phyloP scores from a whole-genome alignment of 2,888 invertebrate genomes.

The Gymnosoma rotundatum region DNA sequence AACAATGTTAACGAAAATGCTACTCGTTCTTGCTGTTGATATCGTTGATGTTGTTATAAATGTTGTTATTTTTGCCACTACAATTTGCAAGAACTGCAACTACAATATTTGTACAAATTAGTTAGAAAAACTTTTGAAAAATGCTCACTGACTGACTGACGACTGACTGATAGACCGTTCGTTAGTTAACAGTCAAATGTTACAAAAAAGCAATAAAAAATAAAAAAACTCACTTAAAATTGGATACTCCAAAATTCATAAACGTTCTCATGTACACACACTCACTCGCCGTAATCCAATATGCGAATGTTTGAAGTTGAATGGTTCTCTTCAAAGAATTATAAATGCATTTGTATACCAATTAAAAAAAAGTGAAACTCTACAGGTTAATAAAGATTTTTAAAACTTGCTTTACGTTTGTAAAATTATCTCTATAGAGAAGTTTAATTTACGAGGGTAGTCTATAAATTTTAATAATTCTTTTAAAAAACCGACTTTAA shows the following conservation, averaged over 20 bases:
- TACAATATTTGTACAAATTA: slow-evolving; percentile 39
- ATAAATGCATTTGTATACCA: no score
- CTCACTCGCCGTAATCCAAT: no score
- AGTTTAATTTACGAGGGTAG: no score
- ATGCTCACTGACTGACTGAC: not conserved
- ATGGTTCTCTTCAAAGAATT: no score
- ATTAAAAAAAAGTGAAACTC: no score
- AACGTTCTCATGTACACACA: no score
- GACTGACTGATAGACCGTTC: not conserved
- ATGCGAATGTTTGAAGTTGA: no score
- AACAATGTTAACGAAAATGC: slow-evolving; percentile 23
- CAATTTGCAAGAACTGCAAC: slow-evolving; percentile 10
- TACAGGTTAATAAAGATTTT: no score
- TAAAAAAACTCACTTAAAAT: not conserved
- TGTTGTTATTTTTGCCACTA: slow-evolving; percentile 10
- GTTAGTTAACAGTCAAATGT: not conserved
- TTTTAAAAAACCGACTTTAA: no score
- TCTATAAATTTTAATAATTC: no score
- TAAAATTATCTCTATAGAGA: no score
- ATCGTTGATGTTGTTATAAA: slow-evolving; percentile 16
- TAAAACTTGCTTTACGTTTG: no score
- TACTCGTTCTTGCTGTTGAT: slow-evolving; percentile 23
- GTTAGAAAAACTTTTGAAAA: slow-evolving; percentile 3
- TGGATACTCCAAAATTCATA: not conserved
- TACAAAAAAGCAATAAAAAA: not conserved